Percentiles rank a stretch among this genome's conserved stretches.
These are phyloP conservation scores for Pristionchus mayeri DNA, from an alignment of 2,888 invertebrate species.

Conservation along the genomic window DNA sequence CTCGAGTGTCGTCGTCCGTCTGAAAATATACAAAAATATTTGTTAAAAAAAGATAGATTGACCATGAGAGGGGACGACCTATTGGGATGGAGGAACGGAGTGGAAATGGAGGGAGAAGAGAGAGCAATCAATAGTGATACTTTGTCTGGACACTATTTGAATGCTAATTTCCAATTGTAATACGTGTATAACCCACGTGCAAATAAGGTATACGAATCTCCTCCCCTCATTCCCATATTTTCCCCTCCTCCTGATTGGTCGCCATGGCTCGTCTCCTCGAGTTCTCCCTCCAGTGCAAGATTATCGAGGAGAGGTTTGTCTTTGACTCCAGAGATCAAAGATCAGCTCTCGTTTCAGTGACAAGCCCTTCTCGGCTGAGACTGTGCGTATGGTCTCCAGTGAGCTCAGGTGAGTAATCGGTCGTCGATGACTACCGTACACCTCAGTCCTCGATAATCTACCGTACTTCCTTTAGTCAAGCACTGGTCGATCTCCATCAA, in stretches of 20 bases:
- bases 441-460: neutral
- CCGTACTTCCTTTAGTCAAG: constrained; percentile 12
- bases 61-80: neutral
- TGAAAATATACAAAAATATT: neutral
- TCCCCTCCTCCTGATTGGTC: neutral
- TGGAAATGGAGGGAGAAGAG: neutral
- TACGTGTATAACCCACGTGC: no score
- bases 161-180: no score
- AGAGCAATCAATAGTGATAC: no score
- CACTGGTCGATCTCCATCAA: neutral
- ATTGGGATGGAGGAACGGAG: neutral
- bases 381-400: neutral
- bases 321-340: neutral
- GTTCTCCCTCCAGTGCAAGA: constrained; percentile 14
- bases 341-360: neutral
- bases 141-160: no score
- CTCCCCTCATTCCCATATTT: neutral
- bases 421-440: no score
- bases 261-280: constrained; percentile 10
- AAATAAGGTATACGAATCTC: no score
- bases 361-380: constrained; percentile 24
- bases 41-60: neutral
- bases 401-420: constrained; percentile 24
- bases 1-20: constrained; percentile 27
- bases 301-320: constrained; percentile 10